These are phyloP conservation scores for Leptatherina wallacei DNA, from an alignment of 2,797 vertebrate genomes.

Conservation along the genomic window DNA sequence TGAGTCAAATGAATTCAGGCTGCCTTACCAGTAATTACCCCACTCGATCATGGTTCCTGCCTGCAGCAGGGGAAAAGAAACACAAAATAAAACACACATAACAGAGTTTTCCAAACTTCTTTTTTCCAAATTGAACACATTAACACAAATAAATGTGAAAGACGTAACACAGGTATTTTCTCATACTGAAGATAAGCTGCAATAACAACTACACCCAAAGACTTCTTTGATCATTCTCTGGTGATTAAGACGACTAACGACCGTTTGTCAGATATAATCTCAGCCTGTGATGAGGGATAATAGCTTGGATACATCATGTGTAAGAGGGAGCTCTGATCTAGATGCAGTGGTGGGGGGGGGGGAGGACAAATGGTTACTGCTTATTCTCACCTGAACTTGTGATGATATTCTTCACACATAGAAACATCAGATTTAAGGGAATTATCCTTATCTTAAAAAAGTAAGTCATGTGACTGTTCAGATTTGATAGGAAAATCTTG, in stretches of 20 bases:
- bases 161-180: conserved; percentile 31
- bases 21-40: conserved; percentile 98
- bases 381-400: not conserved
- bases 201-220: conserved; percentile 25
- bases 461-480: not conserved
- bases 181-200: conserved; percentile 38
- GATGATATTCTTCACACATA: not conserved
- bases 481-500: not conserved
- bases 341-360: too few relatives aligned
- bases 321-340: conserved; percentile 4
- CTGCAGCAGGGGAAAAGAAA: conserved; percentile 83
- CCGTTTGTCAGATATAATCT: conserved; percentile 17
- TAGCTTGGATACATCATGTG: conserved; percentile 32
- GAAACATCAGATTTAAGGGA: not conserved
- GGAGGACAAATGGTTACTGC: too few relatives aligned
- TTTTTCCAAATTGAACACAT: conserved; percentile 36
- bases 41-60: conserved; percentile 99
- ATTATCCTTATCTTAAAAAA: not conserved
- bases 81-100: conserved; percentile 28
- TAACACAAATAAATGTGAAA: conserved; percentile 26
- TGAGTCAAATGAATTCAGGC: conserved; percentile 56
- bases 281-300: conserved; percentile 33
- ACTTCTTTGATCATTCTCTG: conserved; percentile 35
- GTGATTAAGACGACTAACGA: conserved; percentile 29
- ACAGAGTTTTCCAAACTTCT: conserved; percentile 8